Evolutionary conservation across 1,140 invertebrate genomes (phyloP), one percentile per base, ranked within the genome.

Genomic region (Procambarus virginalis): DNA sequence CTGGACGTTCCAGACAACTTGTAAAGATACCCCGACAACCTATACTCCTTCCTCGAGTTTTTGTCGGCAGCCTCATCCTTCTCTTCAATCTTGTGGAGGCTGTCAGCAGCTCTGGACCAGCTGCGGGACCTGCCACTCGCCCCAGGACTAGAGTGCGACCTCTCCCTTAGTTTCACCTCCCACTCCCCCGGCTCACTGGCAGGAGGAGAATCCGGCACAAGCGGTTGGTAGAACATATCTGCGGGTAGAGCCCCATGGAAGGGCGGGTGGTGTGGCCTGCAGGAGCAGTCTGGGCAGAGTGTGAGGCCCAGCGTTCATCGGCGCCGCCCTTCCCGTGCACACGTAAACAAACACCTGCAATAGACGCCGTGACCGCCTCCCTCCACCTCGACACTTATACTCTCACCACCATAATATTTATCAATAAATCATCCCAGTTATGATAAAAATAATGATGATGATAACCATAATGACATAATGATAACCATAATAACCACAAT

Each of bases 301-400:
- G 22, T 20, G 17, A 22, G 55, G 46, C 22, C 6, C 34, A 60
- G 10, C 46, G 20, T 49, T 34, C 20, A 34, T n/a, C 34, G 64
- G 78, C 78, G 51, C 79, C 78, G 86, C 79, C 86, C 86, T 88
- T 81, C 86, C 86, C 55, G 46, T 58, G 20, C n/a, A 64, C 86
- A 88, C 86, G 86, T 88, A 88, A 88, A 88, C 78, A 88, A 87
- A 88, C 86, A 88, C 79, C 78, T 88, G 86, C 60, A 20, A 88
- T 88, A 88, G 64, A 81, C 60, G 60, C 77, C 85, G n/a, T 17
- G 77, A 87, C 51, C 4, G 51, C 20, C 55, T 12, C 68, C 12
- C 10, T 22, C 20, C 46, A 49, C 22, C 48, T 8, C 5, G 14
- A 20, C 20, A n/a, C 8, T 45, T 2, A 84, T 46, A 17, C 80